Percentiles rank a stretch among this genome's conserved stretches.
Conservation (phyloP, 2,888 invertebrate species). For the Lithophane semibrunnea region DNA sequence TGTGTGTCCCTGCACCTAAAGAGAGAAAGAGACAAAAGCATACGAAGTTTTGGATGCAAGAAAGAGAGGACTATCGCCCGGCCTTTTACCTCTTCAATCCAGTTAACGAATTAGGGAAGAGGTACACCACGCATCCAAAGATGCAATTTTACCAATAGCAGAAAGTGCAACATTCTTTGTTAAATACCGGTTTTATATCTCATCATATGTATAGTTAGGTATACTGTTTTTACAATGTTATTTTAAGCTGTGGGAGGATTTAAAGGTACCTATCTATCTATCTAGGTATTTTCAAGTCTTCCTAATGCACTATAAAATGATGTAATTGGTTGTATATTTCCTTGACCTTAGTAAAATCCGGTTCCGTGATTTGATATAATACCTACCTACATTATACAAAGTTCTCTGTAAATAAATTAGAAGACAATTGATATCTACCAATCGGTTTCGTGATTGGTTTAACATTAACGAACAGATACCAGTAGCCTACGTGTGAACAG, state of each 20-base stretch:
- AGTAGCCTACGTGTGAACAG: slow-evolving; percentile 26
- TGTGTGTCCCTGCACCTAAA: slow-evolving; percentile 52
- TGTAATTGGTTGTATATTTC: slow-evolving; percentile 11
- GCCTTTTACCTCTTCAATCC: slow-evolving; percentile 56
- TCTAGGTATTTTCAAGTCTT: slow-evolving; percentile 1
- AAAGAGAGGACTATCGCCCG: slow-evolving; percentile 38
- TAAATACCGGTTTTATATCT: slow-evolving; percentile 9
- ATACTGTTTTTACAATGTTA: neutral
- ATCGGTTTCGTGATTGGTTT: slow-evolving; percentile 47
- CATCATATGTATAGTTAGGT: neutral
- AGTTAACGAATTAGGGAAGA: slow-evolving; percentile 58
- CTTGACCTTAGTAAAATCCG: neutral
- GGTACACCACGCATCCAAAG: slow-evolving; percentile 39
- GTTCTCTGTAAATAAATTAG: slow-evolving; percentile 23
- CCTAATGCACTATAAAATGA: slow-evolving; percentile 1
- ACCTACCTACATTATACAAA: neutral
- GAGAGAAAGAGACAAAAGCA: slow-evolving; percentile 45
- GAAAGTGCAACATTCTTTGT: slow-evolving; percentile 18
- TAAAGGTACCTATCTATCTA: neutral
- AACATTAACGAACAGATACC: slow-evolving; percentile 14
- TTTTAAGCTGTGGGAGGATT: neutral
- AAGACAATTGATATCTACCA: slow-evolving; percentile 20
- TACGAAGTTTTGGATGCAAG: slow-evolving; percentile 6
- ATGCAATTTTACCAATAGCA: slow-evolving; percentile 15
- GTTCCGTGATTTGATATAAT: neutral